Conservation (phyloP, 2,797 vertebrate species). For the Lepidocolaptes lacrymiger region DNA sequence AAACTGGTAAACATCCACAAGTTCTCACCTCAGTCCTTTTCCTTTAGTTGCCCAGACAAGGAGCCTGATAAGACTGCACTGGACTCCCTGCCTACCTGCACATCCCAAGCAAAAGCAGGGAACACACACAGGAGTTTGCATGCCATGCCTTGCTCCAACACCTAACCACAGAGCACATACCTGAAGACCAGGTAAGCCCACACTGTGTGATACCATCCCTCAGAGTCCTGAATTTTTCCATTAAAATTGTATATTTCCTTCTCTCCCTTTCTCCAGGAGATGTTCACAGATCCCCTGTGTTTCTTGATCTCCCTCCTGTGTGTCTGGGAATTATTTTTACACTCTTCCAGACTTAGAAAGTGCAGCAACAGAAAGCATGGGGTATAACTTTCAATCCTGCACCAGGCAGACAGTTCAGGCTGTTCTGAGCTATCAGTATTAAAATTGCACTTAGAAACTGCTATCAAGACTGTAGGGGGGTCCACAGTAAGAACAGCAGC, state of each 20-base stretch:
- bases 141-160: not conserved
- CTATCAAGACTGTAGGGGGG: not conserved
- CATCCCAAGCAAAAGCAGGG: not conserved
- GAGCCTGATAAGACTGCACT: not conserved
- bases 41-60: not conserved
- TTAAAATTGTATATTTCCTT: not conserved
- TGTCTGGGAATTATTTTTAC: not conserved
- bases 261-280: not conserved
- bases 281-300: not conserved
- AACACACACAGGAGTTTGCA: not conserved
- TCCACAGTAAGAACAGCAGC: not conserved
- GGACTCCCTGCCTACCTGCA: not conserved
- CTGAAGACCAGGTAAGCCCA: not conserved
- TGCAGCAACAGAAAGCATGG: not conserved
- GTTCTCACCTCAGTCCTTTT: not conserved
- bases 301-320: not conserved
- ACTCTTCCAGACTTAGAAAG: not conserved
- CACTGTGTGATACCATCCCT: not conserved
- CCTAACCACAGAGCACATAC: not conserved
- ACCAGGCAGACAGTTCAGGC: not conserved
- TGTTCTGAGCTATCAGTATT: not conserved
- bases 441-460: not conserved
- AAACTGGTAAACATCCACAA: not conserved
- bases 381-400: not conserved
- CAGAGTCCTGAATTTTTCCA: not conserved